phyloP scores from a whole-genome alignment of 2,888 invertebrate genomes.

The Scotopteryx bipunctaria region DNA sequence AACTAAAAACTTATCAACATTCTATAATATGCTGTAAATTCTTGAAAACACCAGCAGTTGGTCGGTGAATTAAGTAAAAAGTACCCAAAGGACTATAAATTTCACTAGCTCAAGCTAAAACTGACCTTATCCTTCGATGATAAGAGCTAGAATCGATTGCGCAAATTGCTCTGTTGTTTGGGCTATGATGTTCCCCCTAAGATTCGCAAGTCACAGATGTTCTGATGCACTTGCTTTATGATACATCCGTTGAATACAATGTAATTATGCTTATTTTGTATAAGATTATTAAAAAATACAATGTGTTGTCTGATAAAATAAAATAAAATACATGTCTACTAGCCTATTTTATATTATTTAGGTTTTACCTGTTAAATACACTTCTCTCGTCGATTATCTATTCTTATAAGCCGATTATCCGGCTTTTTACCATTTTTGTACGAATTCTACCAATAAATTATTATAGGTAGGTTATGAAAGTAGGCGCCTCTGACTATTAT shows the following conservation, averaged over 20 bases:
- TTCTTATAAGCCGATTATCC: too few species aligned
- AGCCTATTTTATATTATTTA: too few species aligned
- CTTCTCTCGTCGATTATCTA: too few species aligned
- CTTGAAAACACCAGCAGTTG: slow-evolving; percentile 20
- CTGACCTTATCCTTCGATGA: background rate
- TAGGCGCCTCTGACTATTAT: too few species aligned
- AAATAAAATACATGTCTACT: too few species aligned
- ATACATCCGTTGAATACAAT: slow-evolving; percentile 36
- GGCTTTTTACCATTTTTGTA: too few species aligned
- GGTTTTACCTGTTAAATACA: too few species aligned
- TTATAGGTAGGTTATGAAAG: too few species aligned
- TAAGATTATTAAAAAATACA: background rate
- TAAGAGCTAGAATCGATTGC: slow-evolving; percentile 21
- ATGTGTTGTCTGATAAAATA: background rate
- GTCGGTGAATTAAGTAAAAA: slow-evolving; percentile 21
- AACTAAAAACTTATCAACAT: slow-evolving; percentile 14
- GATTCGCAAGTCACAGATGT: slow-evolving; percentile 45
- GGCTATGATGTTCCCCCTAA: slow-evolving; percentile 39
- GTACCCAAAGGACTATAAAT: slow-evolving; percentile 19
- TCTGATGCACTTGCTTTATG: slow-evolving; percentile 43
- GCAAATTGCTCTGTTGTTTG: slow-evolving; percentile 23
- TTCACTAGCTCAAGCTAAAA: slow-evolving; percentile 3
- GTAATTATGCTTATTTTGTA: slow-evolving; percentile 3
- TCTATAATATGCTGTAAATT: slow-evolving; percentile 16
- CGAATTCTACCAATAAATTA: too few species aligned